phyloP scores from a whole-genome alignment of 2,113 vertebrate genomes.

The Pedionomus torquatus region DNA sequence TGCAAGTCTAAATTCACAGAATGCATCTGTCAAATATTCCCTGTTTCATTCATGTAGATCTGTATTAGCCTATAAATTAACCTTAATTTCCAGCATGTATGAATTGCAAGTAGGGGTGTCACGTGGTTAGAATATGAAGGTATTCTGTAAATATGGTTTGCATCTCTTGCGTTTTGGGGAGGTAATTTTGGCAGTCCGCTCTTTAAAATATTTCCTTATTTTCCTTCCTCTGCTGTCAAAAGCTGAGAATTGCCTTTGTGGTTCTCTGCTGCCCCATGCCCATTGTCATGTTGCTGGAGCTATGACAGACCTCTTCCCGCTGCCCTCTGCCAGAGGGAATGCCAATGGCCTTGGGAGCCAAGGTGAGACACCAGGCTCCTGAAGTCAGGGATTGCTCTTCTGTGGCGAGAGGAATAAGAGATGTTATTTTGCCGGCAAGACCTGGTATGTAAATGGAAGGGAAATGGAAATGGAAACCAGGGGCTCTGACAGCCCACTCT shows the following conservation, averaged over 20 bases:
- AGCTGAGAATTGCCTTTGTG: neutral
- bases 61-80: neutral
- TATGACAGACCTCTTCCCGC: neutral
- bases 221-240: neutral
- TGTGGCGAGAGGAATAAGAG: neutral
- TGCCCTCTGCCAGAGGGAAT: neutral
- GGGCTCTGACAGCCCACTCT: neutral
- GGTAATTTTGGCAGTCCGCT: neutral
- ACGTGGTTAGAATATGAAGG: neutral
- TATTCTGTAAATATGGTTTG: neutral
- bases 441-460: neutral
- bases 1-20: neutral
- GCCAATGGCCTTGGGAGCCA: neutral
- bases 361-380: neutral
- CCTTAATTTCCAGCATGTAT: neutral
- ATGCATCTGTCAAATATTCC: neutral
- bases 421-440: neutral
- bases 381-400: too few species aligned
- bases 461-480: accelerated
- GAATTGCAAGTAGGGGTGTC: neutral
- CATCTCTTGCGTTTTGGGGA: neutral
- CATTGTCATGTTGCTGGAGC: neutral
- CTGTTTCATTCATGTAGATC: neutral
- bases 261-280: accelerated
- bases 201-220: neutral